Percentiles rank a stretch among this genome's conserved stretches.
These are phyloP conservation scores for Diorhabda carinulata DNA, from an alignment of 1,140 invertebrate species.

Conservation along the genomic window DNA sequence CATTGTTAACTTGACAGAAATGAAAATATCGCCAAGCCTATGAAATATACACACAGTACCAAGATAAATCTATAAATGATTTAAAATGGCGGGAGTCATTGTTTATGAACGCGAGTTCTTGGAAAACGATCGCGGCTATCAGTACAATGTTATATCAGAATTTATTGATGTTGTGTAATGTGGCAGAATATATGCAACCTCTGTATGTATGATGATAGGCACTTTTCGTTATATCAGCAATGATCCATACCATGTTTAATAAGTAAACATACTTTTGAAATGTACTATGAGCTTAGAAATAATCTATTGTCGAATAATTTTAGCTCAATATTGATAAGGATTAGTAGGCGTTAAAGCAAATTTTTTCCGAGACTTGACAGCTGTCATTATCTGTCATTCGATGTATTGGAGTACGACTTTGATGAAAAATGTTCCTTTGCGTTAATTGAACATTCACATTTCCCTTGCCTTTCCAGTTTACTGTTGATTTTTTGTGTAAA, in stretches of 20 bases:
- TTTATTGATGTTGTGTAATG: background rate
- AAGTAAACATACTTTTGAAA: no score
- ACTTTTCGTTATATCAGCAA: background rate
- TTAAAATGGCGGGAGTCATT: background rate
- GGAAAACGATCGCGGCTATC: background rate
- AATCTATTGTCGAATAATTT: no score
- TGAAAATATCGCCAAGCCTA: background rate
- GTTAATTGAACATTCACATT: no score
- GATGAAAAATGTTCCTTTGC: no score
- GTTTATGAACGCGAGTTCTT: background rate
- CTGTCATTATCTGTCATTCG: no score
- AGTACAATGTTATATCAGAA: background rate
- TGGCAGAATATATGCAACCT: background rate
- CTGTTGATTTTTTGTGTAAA: no score
- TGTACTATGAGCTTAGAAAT: no score
- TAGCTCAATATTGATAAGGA: no score
- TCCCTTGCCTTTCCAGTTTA: no score
- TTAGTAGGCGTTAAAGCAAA: no score
- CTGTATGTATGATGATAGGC: background rate
- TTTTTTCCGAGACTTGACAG: no score
- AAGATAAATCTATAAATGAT: conserved; percentile 1
- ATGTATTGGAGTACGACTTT: no score
- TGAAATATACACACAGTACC: background rate
- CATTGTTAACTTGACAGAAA: background rate
- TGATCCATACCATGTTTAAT: background rate